Evolutionary conservation across 2,113 vertebrate species (phyloP), one percentile per base, ranked within the genome.

Genomic region (Xiphorhynchus elegans): DNA sequence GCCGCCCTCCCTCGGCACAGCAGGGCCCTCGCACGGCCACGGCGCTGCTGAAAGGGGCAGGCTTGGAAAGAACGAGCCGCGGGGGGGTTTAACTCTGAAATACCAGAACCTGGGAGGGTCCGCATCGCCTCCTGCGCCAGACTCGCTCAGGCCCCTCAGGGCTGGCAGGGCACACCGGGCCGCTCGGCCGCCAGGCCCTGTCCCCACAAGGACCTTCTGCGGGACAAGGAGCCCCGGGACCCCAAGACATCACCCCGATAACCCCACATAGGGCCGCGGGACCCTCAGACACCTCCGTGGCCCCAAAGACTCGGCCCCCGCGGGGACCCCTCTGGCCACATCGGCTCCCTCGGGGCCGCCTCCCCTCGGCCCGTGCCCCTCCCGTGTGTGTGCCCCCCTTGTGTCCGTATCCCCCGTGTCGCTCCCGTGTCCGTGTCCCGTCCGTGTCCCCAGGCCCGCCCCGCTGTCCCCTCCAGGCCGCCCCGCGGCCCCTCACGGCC

Each of bases 311-410:
- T 17, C 11, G 10, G 64, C 8, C 46, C 26, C 23, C 26, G 1
- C 13, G 31, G 31, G 35, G 17, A 42, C 2, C 42, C 14, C 10
- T 31, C 46, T 39, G 25, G 40, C 49, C 84, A 47, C 49, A 15
- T 15, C 50, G 25, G 13, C 19, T 10, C 53, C 55, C 72, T 39
- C 44, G 11, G 39, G 24, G 42, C 15, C 37, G 12, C 28, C 44
- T 31, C 25, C 46, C 13, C 17, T 17, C 60, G 2, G 5, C 2
- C 1, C 17, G 31, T 11, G 33, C 24, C 8, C 15, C n/a, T n/a
- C 18, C 40, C 28, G 7, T 42, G 39, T 40, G 39, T 40, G 39
- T 40, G 39, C 11, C 39, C 11, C 39, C 11, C 39, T 11, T 11
- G 39, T 40, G 39, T 40, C 39, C 39, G 39, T 40, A 11, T 40